These are phyloP conservation scores for Gallinago nigripennis DNA, from an alignment of 2,797 vertebrate genomes.

Conservation along the genomic window DNA sequence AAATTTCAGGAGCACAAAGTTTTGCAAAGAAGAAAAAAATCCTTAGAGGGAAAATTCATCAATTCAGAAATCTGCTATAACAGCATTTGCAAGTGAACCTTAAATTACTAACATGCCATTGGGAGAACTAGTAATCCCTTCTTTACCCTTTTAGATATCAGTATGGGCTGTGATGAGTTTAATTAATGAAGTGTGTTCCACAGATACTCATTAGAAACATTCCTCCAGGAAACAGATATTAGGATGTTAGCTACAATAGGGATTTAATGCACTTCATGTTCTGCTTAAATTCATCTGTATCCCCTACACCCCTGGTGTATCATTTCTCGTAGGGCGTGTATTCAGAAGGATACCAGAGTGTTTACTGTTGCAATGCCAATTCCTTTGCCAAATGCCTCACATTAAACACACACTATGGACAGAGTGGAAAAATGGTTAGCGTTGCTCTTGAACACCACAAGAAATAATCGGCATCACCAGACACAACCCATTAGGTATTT, in stretches of 20 bases:
- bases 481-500: not conserved
- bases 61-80: not conserved
- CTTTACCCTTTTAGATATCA: not conserved
- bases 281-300: not conserved
- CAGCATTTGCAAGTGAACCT: not conserved
- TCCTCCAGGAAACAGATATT: not conserved
- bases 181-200: conserved; percentile 6
- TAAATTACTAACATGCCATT: not conserved
- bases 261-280: not conserved
- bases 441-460: not conserved
- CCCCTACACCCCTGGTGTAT: not conserved
- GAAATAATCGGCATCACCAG: not conserved
- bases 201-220: conserved; percentile 3
- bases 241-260: conserved; percentile 1
- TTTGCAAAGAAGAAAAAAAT: not conserved
- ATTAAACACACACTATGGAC: not conserved
- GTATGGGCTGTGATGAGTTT: not conserved
- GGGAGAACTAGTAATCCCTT: not conserved
- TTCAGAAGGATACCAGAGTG: not conserved
- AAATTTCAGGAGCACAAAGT: not conserved
- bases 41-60: not conserved
- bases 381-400: not conserved
- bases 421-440: not conserved
- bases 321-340: not conserved
- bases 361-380: not conserved